Evolutionary conservation across 1,140 invertebrate species (phyloP).

Genomic region (Dendrolimus punctatus): DNA sequence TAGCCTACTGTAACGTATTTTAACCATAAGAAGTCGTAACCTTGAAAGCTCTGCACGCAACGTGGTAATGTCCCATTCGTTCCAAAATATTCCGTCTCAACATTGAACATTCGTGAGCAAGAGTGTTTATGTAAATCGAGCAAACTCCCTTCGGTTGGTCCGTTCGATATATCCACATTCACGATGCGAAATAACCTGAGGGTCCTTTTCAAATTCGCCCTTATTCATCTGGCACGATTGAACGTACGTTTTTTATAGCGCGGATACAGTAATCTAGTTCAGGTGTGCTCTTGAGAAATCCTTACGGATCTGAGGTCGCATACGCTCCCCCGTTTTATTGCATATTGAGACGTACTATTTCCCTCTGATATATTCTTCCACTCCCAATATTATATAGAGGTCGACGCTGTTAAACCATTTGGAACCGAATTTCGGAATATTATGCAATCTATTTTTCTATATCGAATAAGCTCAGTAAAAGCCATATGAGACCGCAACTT

Average conservation of each 20-base stretch:
- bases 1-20: too few relatives aligned
- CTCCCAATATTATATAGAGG: conserved; percentile 35
- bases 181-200: conserved; percentile 31
- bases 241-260: conserved; percentile 54
- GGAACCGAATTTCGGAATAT: conserved; percentile 12
- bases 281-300: conserved; percentile 53
- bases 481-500: neutral
- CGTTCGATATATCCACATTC: conserved; percentile 33
- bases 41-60: too few relatives aligned
- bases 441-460: conserved; percentile 5
- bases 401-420: conserved; percentile 33
- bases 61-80: too few relatives aligned
- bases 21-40: too few relatives aligned
- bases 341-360: conserved; percentile 65
- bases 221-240: conserved; percentile 34
- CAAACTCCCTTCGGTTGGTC: conserved; percentile 8
- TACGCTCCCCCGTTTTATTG: conserved; percentile 61
- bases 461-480: neutral
- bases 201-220: conserved; percentile 42
- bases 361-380: conserved; percentile 45
- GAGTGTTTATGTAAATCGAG: neutral
- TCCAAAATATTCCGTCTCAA: too few relatives aligned
- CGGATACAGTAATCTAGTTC: conserved; percentile 60
- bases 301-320: conserved; percentile 53
- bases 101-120: too few relatives aligned